These are phyloP conservation scores for Brachionus rubens DNA, from an alignment of 1,140 invertebrate genomes.

Conservation along the genomic window DNA sequence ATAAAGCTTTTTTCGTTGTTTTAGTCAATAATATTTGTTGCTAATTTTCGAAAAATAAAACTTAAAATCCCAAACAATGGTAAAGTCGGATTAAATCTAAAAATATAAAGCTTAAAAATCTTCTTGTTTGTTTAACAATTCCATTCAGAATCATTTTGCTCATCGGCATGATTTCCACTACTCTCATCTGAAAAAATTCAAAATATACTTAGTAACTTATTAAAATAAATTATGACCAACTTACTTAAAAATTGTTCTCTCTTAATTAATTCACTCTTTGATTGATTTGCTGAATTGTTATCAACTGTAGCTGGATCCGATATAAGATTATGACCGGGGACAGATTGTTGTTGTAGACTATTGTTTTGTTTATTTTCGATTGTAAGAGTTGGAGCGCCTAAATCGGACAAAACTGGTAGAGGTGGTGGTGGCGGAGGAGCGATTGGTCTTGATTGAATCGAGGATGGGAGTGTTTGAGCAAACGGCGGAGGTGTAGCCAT, in stretches of 20 bases:
- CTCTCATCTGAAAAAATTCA: constrained; percentile 2
- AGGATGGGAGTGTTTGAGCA: neutral
- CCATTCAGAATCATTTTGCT: constrained; percentile 45
- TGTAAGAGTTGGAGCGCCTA: neutral
- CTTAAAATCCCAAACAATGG: too few relatives aligned
- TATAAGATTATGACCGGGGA: neutral
- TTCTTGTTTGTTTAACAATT: constrained; percentile 30
- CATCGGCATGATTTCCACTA: constrained; percentile 32
- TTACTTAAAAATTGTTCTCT: constrained; percentile 38
- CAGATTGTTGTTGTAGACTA: neutral
- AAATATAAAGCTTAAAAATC: too few relatives aligned
- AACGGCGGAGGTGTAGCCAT: neutral
- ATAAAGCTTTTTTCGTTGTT: too few relatives aligned
- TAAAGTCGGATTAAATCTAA: too few relatives aligned
- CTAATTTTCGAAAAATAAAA: too few relatives aligned
- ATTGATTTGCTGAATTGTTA: constrained; percentile 6
- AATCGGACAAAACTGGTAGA: neutral
- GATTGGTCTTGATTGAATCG: neutral
- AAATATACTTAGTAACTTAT: neutral
- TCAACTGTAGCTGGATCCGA: constrained; percentile 35
- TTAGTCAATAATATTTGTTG: too few relatives aligned
- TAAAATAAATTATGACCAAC: neutral
- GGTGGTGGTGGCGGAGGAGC: constrained; percentile 12
- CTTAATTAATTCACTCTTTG: constrained; percentile 39
- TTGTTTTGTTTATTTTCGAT: constrained; percentile 4